phyloP scores from a whole-genome alignment of 2,888 invertebrate species.

The Pseudeuparius sepicola region DNA sequence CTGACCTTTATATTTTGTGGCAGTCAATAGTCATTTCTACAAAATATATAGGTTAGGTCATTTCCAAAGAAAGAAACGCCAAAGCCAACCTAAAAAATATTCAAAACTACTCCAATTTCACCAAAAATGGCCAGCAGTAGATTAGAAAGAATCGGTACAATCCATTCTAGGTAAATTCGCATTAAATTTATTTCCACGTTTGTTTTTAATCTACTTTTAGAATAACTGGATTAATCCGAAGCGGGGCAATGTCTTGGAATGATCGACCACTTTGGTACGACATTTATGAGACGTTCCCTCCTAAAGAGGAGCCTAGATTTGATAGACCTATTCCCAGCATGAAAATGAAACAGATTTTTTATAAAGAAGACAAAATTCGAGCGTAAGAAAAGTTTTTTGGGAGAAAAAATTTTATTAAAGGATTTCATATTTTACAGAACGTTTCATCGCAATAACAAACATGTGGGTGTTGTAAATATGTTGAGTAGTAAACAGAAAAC shows the following conservation, averaged over 20 bases:
- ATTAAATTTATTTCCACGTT: too few species aligned
- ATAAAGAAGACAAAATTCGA: constrained; percentile 72
- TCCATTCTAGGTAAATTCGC: constrained; percentile 51
- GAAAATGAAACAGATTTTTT: constrained; percentile 62
- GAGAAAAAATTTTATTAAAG: background rate
- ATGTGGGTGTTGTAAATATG: constrained; percentile 47
- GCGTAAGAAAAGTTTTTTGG: constrained; percentile 53
- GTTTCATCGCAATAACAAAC: constrained; percentile 52
- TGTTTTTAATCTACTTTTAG: constrained; percentile 47
- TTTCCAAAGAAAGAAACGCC: too few species aligned
- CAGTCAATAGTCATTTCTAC: too few species aligned
- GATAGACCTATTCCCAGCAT: constrained; percentile 55
- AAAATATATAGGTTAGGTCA: too few species aligned
- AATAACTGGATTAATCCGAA: constrained; percentile 64
- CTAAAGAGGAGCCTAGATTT: constrained; percentile 69
- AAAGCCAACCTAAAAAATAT: too few species aligned
- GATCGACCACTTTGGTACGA: constrained; percentile 92
- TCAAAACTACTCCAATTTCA: too few species aligned
- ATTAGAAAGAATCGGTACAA: constrained; percentile 64
- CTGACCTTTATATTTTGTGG: too few species aligned
- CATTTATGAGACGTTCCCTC: constrained; percentile 84
- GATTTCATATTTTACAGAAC: constrained; percentile 43
- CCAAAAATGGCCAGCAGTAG: constrained; percentile 36
- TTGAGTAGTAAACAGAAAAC: constrained; percentile 43
- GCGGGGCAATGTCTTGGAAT: constrained; percentile 68